phyloP scores from a whole-genome alignment of 1,140 invertebrate genomes.

The Brachionus rubens region DNA sequence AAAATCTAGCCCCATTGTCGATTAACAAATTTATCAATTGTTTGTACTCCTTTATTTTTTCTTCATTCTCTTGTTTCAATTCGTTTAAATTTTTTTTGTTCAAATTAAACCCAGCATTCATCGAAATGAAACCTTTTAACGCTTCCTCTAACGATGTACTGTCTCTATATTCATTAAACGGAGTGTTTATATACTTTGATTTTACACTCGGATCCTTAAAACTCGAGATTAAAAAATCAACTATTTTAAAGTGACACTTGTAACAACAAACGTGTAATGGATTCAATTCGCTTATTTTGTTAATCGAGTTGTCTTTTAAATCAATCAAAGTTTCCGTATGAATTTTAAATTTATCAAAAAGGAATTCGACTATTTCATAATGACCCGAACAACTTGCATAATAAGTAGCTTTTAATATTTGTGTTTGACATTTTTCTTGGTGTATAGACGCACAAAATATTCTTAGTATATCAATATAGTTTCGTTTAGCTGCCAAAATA shows the following conservation, averaged over 20 bases:
- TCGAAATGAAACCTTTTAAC: conserved; percentile 18
- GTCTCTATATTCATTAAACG: conserved; percentile 15
- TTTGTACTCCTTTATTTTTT: conserved; percentile 9
- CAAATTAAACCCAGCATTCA: not conserved
- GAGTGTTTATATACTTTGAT: not conserved
- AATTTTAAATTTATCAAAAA: not conserved
- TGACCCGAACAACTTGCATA: not conserved
- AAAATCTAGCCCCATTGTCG: conserved; percentile 34
- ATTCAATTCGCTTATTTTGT: conserved; percentile 6
- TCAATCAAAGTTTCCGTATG: not conserved
- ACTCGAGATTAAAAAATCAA: not conserved
- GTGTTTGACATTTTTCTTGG: not conserved
- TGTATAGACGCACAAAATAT: not conserved
- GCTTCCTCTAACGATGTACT: conserved; percentile 18
- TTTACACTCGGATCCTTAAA: not conserved
- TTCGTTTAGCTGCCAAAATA: conserved; percentile 31
- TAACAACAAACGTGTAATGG: conserved; percentile 17
- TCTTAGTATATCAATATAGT: not conserved
- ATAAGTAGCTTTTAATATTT: not conserved
- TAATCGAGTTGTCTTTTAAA: not conserved
- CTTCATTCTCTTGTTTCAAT: not conserved
- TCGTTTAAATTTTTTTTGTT: not conserved
- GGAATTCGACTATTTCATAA: not conserved
- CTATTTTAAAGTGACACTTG: not conserved
- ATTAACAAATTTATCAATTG: conserved; percentile 30